These are phyloP conservation scores for Halisarca cf. caerulea DNA, from an alignment of 37 sponge, comb jelly and placozoan species.

Conservation along the genomic window DNA sequence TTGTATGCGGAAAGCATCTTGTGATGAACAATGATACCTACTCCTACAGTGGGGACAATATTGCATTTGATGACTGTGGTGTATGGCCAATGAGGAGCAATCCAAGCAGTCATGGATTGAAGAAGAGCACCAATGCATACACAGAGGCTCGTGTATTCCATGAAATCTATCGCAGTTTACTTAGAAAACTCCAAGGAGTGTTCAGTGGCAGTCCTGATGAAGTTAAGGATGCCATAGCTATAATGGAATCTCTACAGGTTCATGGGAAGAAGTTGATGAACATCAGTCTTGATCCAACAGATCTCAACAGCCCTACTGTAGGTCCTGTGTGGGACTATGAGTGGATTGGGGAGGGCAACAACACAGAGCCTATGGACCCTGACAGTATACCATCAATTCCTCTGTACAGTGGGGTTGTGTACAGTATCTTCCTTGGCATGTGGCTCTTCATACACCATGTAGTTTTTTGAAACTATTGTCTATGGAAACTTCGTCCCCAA, in stretches of 20 bases:
- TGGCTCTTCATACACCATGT: too few relatives aligned
- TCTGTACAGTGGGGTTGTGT: too few relatives aligned
- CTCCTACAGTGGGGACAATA: slow-evolving; percentile 33
- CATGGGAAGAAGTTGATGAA: neutral
- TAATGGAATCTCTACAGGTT: slow-evolving; percentile 1
- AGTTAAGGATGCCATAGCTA: slow-evolving; percentile 10
- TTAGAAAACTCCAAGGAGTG: slow-evolving; percentile 44
- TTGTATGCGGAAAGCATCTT: slow-evolving; percentile 52
- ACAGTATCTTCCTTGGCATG: too few relatives aligned
- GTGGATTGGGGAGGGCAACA: slow-evolving; percentile 14
- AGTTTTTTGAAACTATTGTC: too few relatives aligned
- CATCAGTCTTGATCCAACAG: neutral
- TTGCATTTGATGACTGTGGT: slow-evolving; percentile 51
- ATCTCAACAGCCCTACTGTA: neutral
- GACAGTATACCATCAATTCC: too few relatives aligned
- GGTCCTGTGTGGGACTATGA: slow-evolving; percentile 68
- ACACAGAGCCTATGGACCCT: too few relatives aligned
- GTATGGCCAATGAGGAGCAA: slow-evolving; percentile 80
- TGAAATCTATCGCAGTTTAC: slow-evolving; percentile 30
- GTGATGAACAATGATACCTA: neutral
- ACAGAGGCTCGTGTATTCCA: slow-evolving; percentile 60
- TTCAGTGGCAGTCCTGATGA: slow-evolving; percentile 48
- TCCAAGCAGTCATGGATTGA: slow-evolving; percentile 32
- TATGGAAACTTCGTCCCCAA: too few relatives aligned
- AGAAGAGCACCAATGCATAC: slow-evolving; percentile 34